phyloP scores from a whole-genome alignment of 1,140 invertebrate genomes.

The Rhopalosiphum maidis region DNA sequence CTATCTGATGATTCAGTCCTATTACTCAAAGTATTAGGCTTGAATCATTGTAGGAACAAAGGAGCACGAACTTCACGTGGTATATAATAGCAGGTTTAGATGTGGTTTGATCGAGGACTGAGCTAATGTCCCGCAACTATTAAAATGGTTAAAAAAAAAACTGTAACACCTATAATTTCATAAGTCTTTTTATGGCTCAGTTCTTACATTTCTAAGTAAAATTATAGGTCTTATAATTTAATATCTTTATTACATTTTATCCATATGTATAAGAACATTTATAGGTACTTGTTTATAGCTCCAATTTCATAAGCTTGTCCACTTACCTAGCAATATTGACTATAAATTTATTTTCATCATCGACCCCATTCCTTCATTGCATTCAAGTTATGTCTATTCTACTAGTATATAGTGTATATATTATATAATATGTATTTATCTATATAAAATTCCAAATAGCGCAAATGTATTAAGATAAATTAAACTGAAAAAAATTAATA shows the following conservation, averaged over 20 bases:
- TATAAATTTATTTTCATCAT: background rate
- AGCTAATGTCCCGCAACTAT: background rate
- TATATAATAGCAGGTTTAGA: background rate
- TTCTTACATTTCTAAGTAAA: background rate
- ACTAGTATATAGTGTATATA: background rate
- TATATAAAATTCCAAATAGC: background rate
- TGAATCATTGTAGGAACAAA: background rate
- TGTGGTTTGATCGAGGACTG: background rate
- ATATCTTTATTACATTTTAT: background rate
- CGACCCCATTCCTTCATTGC: no score
- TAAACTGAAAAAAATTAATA: slow-evolving; percentile 2
- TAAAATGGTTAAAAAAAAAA: background rate
- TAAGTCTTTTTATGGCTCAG: background rate
- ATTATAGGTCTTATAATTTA: background rate
- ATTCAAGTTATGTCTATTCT: background rate
- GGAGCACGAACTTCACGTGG: background rate
- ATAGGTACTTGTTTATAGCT: no score
- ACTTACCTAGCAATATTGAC: background rate
- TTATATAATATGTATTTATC: background rate
- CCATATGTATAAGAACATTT: background rate
- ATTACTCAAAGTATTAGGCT: background rate
- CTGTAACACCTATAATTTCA: background rate
- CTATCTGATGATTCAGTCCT: background rate
- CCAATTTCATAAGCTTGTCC: background rate
- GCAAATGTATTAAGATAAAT: background rate